Percentiles rank a stretch among this genome's conserved stretches.
phyloP scores from a whole-genome alignment of 2,888 invertebrate species.

The Danaus chrysippus region DNA sequence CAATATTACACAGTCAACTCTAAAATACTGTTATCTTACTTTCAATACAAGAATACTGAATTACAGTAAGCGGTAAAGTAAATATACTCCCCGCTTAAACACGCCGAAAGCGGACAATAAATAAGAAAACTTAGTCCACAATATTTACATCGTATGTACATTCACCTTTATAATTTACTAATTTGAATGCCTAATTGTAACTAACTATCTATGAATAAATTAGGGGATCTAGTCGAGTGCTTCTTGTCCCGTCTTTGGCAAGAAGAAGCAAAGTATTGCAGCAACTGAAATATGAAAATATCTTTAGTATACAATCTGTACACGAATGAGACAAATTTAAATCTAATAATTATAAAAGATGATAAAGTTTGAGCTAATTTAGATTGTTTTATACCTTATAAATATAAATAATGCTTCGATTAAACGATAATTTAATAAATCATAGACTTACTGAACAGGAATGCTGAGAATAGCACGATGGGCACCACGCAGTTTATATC shows the following conservation, averaged over 20 bases:
- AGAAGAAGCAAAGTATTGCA: conserved; percentile 85
- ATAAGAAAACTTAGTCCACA: conserved; percentile 64
- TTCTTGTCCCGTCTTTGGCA: conserved; percentile 87
- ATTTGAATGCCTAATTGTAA: conserved; percentile 37
- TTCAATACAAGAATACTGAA: conserved; percentile 61
- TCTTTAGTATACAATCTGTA: conserved; percentile 11
- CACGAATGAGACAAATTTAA: neutral
- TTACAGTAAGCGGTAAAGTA: conserved; percentile 60
- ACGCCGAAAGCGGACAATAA: conserved; percentile 44
- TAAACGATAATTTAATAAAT: neutral
- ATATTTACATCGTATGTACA: conserved; percentile 75
- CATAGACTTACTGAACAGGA: conserved; percentile 83
- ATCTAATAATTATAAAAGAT: neutral
- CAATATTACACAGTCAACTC: conserved; percentile 74
- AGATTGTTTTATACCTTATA: neutral
- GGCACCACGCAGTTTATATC: conserved; percentile 89
- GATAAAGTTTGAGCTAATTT: neutral
- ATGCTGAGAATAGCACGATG: conserved; percentile 84
- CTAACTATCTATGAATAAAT: no score
- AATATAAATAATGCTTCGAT: neutral
- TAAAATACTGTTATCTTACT: conserved; percentile 73
- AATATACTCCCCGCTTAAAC: conserved; percentile 17
- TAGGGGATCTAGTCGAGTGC: conserved; percentile 79
- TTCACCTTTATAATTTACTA: conserved; percentile 30
- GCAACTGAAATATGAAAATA: conserved; percentile 78